Conservation (phyloP, 1,140 invertebrate genomes). For the Ceratina calcarata region DNA sequence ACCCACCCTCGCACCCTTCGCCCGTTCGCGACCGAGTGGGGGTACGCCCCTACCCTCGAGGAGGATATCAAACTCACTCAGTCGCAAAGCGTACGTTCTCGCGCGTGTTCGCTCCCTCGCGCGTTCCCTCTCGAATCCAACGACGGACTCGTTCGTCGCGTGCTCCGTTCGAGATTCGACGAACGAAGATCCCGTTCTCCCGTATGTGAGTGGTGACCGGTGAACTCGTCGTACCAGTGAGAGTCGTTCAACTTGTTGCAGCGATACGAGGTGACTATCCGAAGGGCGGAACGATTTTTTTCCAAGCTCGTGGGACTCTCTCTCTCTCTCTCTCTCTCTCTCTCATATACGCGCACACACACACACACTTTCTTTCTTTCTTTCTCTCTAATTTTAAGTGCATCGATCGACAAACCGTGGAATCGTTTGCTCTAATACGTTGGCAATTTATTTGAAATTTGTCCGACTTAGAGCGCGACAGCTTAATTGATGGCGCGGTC, state of each 20-base stretch:
- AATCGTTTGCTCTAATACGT: not conserved
- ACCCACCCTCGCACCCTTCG: slow-evolving; percentile 44
- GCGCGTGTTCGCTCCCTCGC: slow-evolving; percentile 38
- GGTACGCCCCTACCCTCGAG: slow-evolving; percentile 53
- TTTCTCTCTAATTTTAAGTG: too few species aligned
- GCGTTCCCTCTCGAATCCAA: not conserved
- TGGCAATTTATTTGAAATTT: not conserved
- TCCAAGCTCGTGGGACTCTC: too few species aligned
- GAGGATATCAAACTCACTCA: slow-evolving; percentile 65
- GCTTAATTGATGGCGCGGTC: not conserved
- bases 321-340: too few species aligned
- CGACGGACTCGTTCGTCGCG: slow-evolving; percentile 7
- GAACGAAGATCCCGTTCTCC: not conserved
- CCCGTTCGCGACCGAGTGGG: slow-evolving; percentile 43
- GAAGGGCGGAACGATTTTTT: not conserved
- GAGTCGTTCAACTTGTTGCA: slow-evolving; percentile 16
- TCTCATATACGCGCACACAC: too few species aligned
- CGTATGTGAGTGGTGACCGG: slow-evolving; percentile 3
- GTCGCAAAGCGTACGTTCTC: slow-evolving; percentile 64
- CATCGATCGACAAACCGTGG: too few species aligned
- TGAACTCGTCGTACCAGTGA: not conserved
- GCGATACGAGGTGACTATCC: slow-evolving; percentile 27
- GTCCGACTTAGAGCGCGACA: not conserved
- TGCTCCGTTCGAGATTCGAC: not conserved
- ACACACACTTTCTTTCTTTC: too few species aligned